Evolutionary conservation across 2,113 vertebrate species (phyloP).

Genomic region (Pseudonaja textilis): DNA sequence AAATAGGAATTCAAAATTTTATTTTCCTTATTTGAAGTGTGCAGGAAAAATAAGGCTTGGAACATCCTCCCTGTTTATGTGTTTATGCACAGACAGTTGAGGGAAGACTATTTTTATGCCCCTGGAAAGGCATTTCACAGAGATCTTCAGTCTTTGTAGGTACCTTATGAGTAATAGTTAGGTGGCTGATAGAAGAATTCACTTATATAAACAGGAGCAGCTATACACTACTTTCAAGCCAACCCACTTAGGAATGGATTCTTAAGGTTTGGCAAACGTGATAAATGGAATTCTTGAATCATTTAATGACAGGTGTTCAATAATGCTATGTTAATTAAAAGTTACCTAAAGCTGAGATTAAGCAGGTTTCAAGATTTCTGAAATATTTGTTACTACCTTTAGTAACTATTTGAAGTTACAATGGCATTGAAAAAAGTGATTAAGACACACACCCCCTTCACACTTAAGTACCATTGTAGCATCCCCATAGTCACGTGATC

Average conservation of each 20-base stretch:
- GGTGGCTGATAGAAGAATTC: neutral
- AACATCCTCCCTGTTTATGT: neutral
- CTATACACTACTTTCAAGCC: neutral
- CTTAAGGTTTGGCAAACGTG: neutral
- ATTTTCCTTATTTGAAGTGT: constrained; percentile 15
- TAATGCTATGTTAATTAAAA: neutral
- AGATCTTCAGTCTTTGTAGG: neutral
- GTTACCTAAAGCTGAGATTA: neutral
- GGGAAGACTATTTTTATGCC: neutral
- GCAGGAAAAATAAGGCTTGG: neutral
- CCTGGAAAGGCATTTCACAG: constrained; percentile 6
- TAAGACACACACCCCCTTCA: neutral
- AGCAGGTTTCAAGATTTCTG: neutral
- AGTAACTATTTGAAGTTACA: neutral
- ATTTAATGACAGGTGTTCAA: neutral
- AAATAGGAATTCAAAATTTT: neutral
- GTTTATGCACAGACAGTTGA: neutral
- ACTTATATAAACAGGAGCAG: neutral
- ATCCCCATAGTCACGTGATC: neutral
- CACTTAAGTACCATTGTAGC: neutral
- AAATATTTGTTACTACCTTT: neutral
- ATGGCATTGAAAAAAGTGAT: neutral
- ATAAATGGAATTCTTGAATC: neutral
- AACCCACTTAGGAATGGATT: neutral
- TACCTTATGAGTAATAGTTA: neutral